Evolutionary conservation across 2,888 invertebrate genomes (phyloP).

Genomic region (Eupithecia subumbrata): DNA sequence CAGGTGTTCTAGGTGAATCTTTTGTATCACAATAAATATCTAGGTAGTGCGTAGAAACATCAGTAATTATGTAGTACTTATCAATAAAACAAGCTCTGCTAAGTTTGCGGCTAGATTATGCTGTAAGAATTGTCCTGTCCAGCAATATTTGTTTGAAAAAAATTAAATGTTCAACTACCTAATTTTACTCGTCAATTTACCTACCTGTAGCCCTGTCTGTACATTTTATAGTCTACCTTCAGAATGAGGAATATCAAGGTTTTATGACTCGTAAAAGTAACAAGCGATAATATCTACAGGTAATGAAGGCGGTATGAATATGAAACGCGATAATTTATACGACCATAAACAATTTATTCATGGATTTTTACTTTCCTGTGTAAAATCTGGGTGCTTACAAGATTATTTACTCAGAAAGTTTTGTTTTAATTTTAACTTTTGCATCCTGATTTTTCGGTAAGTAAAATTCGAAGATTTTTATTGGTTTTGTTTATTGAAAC

Average conservation of each 20-base stretch:
- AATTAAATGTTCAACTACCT: neutral
- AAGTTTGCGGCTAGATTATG: too few species aligned
- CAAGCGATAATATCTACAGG: slow-evolving; percentile 19
- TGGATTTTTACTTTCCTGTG: slow-evolving; percentile 6
- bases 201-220: neutral
- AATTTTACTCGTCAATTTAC: neutral
- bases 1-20: too few species aligned
- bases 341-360: slow-evolving; percentile 40
- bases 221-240: slow-evolving; percentile 5
- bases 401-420: slow-evolving; percentile 5
- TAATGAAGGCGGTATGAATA: slow-evolving; percentile 27
- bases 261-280: slow-evolving; percentile 16
- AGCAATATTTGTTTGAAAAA: neutral
- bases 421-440: neutral
- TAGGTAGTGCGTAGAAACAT: too few species aligned
- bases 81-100: too few species aligned
- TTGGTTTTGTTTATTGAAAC: neutral
- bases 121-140: too few species aligned
- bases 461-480: neutral
- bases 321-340: slow-evolving; percentile 34
- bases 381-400: slow-evolving; percentile 22
- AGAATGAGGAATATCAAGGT: slow-evolving; percentile 5
- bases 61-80: too few species aligned
- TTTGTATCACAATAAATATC: too few species aligned
- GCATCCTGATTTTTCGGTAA: neutral